Percentiles rank a stretch among this genome's conserved stretches.
These are phyloP conservation scores for Sigmodon hispidus DNA, from an alignment of 2,113 vertebrate genomes.

Conservation along the genomic window DNA sequence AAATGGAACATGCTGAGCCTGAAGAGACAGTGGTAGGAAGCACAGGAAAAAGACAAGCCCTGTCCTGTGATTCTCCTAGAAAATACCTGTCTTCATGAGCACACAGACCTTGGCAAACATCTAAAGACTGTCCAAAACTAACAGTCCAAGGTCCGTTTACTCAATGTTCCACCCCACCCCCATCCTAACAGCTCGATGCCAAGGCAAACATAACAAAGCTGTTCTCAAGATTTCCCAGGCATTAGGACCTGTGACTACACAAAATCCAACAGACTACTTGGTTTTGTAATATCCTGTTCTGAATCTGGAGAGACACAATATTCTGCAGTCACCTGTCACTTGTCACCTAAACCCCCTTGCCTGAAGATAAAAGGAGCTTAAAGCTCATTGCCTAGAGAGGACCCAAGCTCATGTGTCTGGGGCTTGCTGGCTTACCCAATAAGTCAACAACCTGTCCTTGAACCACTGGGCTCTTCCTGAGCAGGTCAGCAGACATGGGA, in stretches of 20 bases:
- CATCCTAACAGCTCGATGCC: not conserved
- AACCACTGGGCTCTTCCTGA: not conserved
- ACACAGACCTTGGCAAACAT: not conserved
- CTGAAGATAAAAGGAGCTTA: not conserved
- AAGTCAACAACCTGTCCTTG: not conserved
- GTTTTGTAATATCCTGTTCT: not conserved
- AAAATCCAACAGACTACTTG: not conserved
- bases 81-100: not conserved
- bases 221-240: not conserved
- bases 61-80: not conserved
- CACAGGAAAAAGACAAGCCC: not conserved
- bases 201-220: not conserved
- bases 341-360: not conserved
- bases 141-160: not conserved
- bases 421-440: not conserved
- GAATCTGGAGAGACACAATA: not conserved
- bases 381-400: not conserved
- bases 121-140: not conserved
- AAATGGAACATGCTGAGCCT: not conserved
- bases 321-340: not conserved
- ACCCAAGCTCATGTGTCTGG: not conserved
- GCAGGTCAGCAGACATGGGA: not conserved
- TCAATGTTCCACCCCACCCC: not conserved
- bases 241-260: not conserved
- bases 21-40: not conserved